A percentile compares a stretch with the other conserved stretches of the same genome.
Conservation (phyloP, 2,797 vertebrate genomes). For the Chelon labrosus region DNA sequence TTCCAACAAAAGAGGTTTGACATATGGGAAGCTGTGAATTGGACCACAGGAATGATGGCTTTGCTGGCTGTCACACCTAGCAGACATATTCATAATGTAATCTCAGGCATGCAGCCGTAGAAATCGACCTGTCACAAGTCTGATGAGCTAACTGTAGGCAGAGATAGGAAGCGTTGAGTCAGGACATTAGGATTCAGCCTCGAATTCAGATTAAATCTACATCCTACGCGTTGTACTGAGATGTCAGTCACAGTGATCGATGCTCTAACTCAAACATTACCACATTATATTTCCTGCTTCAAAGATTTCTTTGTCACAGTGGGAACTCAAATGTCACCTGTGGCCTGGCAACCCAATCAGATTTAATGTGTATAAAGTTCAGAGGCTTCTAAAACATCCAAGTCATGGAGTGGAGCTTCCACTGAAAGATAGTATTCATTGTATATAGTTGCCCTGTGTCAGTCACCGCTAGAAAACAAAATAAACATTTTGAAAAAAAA, state of each 20-base stretch:
- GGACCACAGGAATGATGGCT: conserved; percentile 2
- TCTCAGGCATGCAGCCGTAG: conserved; percentile 36
- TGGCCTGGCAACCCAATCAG: neutral
- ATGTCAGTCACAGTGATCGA: conserved; percentile 30
- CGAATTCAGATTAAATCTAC: conserved; percentile 45
- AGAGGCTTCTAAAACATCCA: neutral
- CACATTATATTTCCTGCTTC: conserved; percentile 6
- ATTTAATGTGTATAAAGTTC: neutral
- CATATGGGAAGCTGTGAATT: conserved; percentile 17
- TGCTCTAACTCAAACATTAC: neutral
- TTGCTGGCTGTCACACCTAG: conserved; percentile 5
- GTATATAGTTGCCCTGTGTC: too few relatives aligned
- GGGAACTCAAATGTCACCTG: neutral
- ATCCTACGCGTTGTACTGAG: conserved; percentile 25
- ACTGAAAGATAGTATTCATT: too few relatives aligned
- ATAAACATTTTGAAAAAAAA: too few relatives aligned
- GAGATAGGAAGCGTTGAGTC: conserved; percentile 13
- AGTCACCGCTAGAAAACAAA: too few relatives aligned
- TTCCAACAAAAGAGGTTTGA: conserved; percentile 25
- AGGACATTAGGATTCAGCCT: conserved; percentile 1
- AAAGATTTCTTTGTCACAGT: conserved; percentile 4
- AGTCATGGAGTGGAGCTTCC: neutral
- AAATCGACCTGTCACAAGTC: conserved; percentile 41
- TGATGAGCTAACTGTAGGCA: conserved; percentile 23
- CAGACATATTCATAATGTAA: conserved; percentile 51